A percentile compares a stretch with the other conserved stretches of the same genome.
Evolutionary conservation across 2,113 vertebrate genomes (phyloP).

Genomic region (Potamarius usumacintae): DNA sequence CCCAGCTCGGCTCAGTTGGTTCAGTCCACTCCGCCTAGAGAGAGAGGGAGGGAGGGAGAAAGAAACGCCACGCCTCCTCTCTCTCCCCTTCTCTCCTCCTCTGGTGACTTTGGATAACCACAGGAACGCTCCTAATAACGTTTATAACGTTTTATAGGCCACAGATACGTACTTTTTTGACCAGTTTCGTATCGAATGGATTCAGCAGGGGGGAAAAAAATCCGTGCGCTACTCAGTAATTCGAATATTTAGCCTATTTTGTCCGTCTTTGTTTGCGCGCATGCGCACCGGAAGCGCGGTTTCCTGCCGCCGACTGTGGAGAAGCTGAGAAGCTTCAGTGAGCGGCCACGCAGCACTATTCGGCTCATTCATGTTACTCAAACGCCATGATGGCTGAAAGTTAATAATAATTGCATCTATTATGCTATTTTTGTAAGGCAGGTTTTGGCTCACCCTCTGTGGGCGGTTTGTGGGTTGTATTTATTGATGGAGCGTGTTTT

Average conservation of each 20-base stretch:
- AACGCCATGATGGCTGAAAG: no score
- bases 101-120: neutral
- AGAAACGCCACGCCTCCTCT: neutral
- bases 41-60: neutral
- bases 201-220: neutral
- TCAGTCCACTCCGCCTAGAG: neutral
- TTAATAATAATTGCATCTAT: neutral
- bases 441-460: no score
- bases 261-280: neutral
- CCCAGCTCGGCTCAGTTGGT: neutral
- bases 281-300: constrained; percentile 10
- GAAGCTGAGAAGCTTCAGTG: no score
- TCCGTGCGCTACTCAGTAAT: no score
- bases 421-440: no score
- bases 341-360: neutral
- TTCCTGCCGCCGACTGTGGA: neutral
- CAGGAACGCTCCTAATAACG: no score
- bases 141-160: neutral
- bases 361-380: neutral
- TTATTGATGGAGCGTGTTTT: no score
- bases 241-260: neutral
- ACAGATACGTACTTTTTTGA: neutral
- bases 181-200: no score
- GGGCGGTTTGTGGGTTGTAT: no score
- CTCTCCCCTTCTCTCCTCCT: neutral